Conservation (phyloP, 2,888 invertebrate genomes). For the Hyppa rectilinea region DNA sequence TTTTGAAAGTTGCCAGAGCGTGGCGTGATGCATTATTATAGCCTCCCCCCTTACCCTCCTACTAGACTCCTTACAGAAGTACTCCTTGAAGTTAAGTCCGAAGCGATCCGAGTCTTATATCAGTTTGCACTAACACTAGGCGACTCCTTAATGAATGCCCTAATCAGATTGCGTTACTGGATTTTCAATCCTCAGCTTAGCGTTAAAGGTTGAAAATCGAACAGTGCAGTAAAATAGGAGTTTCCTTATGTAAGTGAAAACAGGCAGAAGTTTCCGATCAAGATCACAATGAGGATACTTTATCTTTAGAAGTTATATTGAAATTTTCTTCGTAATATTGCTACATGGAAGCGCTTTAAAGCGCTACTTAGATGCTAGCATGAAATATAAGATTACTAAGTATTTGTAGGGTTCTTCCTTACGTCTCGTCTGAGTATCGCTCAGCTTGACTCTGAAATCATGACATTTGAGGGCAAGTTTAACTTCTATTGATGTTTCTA, state of each 20-base stretch:
- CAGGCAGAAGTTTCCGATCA: slow-evolving; percentile 47
- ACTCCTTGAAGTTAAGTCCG: slow-evolving; percentile 25
- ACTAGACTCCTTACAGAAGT: slow-evolving; percentile 22
- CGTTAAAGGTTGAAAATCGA: not conserved
- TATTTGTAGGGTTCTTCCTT: not conserved
- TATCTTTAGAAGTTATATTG: slow-evolving; percentile 48
- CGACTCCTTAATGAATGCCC: not conserved
- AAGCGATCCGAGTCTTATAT: slow-evolving; percentile 13
- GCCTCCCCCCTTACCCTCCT: not conserved
- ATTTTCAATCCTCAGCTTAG: not conserved
- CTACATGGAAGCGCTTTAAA: slow-evolving; percentile 8
- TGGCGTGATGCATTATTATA: slow-evolving; percentile 40
- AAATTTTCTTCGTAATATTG: slow-evolving; percentile 45
- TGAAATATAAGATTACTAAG: slow-evolving; percentile 22
- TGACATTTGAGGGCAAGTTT: no score
- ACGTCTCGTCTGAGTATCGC: not conserved
- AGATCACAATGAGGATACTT: slow-evolving; percentile 38
- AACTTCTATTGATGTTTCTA: no score
- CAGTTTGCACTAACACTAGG: slow-evolving; percentile 1
- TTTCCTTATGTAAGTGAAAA: not conserved
- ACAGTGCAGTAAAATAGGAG: not conserved
- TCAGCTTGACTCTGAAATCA: not conserved
- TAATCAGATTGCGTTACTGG: not conserved
- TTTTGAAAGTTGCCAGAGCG: slow-evolving; percentile 28
- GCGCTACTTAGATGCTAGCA: slow-evolving; percentile 11